Base-by-base conservation (phyloP, 1,140 invertebrate genomes). In the Rhyzopertha dominica region DNA sequence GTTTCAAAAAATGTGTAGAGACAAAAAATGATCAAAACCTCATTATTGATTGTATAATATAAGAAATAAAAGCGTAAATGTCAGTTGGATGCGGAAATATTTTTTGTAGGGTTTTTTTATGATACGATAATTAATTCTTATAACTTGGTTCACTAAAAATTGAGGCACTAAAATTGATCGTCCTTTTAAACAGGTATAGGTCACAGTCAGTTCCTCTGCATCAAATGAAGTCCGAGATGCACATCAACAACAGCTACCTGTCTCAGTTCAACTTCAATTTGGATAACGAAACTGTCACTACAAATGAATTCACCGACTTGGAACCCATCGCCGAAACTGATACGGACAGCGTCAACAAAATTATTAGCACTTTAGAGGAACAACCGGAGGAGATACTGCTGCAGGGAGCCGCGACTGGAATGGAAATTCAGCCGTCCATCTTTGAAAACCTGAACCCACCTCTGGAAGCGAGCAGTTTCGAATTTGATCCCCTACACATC, bases 171-270 rank as follows among this genome's bases (percentile, higher is more conserved):
- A 20, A 24, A 13, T 14, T 32, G 23, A 23, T 17, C 10, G 42
- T 45, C 10, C 36, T 65, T 0, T 38, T 28, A 16, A 40, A 38
- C 25, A 56, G 71, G 2, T 79, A 77, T 49, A 72, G 85, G 29
- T 85, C 83, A 3, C 84, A 85, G 55, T 87, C 84, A 0, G 85
- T 86, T 16, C 85, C 85, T 0, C 61, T 85, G n/a, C 78, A 81
- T 54, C 74, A 78, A 37, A 80, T 80, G 77, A 54, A 69, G 45
- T 47, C 54, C 29, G 47, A 59, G 16, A 46, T 59, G 9, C 34
- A 47, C 13, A 34, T 22, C 16, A 47, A 42, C 42, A 48, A 44
- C 30, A 26, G 47, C 24, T 43, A 53, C 65, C 35, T 63, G 59
- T 18, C 41, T 13, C 43, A 54, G 13, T 56, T 72, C 49, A 73